phyloP scores from a whole-genome alignment of 2,113 vertebrate species.

The Herpetotheres cachinnans region DNA sequence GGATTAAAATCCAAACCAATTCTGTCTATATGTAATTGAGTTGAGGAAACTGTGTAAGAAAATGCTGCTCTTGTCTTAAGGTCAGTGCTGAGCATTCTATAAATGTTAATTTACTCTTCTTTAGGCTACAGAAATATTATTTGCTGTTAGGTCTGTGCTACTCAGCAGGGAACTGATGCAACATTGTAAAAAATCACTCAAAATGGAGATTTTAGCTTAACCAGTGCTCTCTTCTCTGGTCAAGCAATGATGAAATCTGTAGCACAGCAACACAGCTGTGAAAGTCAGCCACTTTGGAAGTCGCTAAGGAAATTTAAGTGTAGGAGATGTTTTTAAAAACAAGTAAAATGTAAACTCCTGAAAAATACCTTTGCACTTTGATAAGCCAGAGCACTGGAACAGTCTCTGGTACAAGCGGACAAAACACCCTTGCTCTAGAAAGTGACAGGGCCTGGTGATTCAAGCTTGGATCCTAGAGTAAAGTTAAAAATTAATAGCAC shows the following conservation, averaged over 20 bases:
- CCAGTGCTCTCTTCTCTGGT: not conserved
- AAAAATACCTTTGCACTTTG: constrained; percentile 28
- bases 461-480: not conserved
- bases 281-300: constrained; percentile 31
- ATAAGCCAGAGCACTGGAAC: not conserved
- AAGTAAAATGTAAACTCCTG: constrained; percentile 29
- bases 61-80: not conserved
- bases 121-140: not conserved
- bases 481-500: constrained; percentile 10
- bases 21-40: not conserved
- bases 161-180: not conserved
- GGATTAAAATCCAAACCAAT: not conserved
- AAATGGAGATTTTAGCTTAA: constrained; percentile 9
- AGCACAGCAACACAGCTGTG: not conserved
- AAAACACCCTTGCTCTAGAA: not conserved
- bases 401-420: not conserved
- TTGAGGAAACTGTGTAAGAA: not conserved
- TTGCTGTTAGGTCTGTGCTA: not conserved
- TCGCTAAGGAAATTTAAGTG: constrained; percentile 18
- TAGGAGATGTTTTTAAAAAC: constrained; percentile 8
- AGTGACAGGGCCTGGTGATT: not conserved
- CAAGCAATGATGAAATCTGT: not conserved
- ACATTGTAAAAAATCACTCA: not conserved
- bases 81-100: not conserved
- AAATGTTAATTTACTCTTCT: not conserved